Evolutionary conservation across 1,140 invertebrate species (phyloP).

Genomic region (Drosophila mayri): DNA sequence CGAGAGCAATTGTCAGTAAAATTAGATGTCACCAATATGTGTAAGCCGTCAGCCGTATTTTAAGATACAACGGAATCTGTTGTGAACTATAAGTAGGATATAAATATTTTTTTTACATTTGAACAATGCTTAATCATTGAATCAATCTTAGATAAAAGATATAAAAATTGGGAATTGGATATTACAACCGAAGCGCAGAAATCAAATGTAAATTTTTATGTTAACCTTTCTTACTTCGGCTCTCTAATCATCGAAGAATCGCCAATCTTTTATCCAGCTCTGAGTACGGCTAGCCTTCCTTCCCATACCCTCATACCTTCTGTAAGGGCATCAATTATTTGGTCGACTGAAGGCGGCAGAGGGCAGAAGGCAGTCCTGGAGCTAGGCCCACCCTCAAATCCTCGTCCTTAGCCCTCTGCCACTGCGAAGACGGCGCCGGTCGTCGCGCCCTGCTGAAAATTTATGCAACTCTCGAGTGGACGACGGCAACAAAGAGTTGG

Average conservation of each 20-base stretch:
- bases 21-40: neutral
- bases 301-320: conserved; percentile 11
- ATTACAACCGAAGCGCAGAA: too few relatives aligned
- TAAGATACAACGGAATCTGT: neutral
- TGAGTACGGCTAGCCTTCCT: neutral
- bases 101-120: neutral
- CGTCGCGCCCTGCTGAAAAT: conserved; percentile 65
- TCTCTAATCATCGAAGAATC: conserved; percentile 9
- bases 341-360: conserved; percentile 55
- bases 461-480: conserved; percentile 59
- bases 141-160: neutral
- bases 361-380: conserved; percentile 35
- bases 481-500: conserved; percentile 55
- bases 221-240: neutral
- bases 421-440: conserved; percentile 43
- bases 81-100: neutral
- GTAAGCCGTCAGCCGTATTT: neutral
- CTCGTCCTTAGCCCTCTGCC: conserved; percentile 11
- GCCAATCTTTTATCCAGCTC: conserved; percentile 16
- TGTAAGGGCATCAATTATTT: conserved; percentile 61
- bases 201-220: neutral
- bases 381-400: neutral
- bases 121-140: neutral
- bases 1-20: conserved; percentile 1
- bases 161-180: too few relatives aligned